Percentiles rank a stretch among this genome's conserved stretches.
Evolutionary conservation across 2,113 vertebrate genomes (phyloP).

Genomic region (Pyrgilauda ruficollis): DNA sequence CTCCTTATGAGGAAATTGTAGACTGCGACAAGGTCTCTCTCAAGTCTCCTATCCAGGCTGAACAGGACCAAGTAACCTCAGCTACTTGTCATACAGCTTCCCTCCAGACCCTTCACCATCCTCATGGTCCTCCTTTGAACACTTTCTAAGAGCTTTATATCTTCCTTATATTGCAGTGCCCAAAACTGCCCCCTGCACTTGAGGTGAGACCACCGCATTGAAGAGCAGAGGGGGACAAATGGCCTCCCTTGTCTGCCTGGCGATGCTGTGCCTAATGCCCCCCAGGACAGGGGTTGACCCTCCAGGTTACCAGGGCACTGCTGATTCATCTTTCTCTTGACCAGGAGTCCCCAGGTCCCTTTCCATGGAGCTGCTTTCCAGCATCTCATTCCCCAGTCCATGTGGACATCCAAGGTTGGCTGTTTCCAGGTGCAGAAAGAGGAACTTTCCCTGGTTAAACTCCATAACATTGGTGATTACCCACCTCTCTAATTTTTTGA

Average conservation of each 20-base stretch:
- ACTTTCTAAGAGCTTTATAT: background rate
- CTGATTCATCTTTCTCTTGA: background rate
- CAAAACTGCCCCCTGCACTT: background rate
- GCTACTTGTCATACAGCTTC: background rate
- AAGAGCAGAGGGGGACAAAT: background rate
- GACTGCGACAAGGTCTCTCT: background rate
- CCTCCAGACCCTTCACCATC: background rate
- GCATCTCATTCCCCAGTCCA: background rate
- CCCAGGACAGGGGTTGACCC: rapidly evolving
- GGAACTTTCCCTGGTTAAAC: background rate
- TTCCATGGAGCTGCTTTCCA: background rate
- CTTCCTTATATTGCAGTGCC: too few species aligned
- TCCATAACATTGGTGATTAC: background rate
- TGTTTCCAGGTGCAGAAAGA: background rate
- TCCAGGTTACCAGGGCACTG: background rate
- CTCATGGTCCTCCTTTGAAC: background rate
- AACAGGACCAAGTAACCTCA: background rate
- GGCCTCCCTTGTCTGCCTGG: rapidly evolving
- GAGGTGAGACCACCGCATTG: rapidly evolving
- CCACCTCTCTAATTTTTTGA: background rate
- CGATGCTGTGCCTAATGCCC: rapidly evolving
- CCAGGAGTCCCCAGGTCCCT: background rate
- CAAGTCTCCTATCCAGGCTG: background rate
- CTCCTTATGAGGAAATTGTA: background rate
- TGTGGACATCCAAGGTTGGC: background rate